Base-by-base conservation (phyloP, 1,140 invertebrate species). In the Aleiodes sp. region DNA sequence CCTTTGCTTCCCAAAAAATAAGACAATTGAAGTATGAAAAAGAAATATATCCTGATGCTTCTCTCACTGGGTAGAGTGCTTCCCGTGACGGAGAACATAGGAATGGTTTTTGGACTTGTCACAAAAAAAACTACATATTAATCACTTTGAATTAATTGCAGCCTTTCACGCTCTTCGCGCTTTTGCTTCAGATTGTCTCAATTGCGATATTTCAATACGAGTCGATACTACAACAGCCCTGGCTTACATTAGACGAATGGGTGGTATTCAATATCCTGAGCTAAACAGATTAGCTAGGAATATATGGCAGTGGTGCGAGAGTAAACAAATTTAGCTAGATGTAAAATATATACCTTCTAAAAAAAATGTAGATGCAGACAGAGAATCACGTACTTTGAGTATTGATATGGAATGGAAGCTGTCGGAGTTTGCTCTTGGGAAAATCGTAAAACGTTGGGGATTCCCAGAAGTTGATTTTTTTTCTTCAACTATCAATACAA, bases 21-120 rank as follows among this genome's bases (percentile, higher is more conserved):
- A 14, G 29, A 61, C n/a, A 65, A 35, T 29, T 68, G 10, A 59
- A 68, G 28, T 78, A 68, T 68, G 21, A 35, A 24, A 19, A 70
- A 14, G 79, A 82, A 75, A 84, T 82, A 28, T 82, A 63, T 68
- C 69, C 76, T 2, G 80, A 82, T 64, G 79, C 80, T 0, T 79
- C 76, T 0, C 31, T 26, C 14, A 75, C 76, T 3, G 80, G 80
- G 6, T 79, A 78, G 81, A 81, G 79, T 1, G 75, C 76, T 1
- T 57, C 71, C 19, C 80, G 76, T 61, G 71, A 75, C 10, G 41
- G 60, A 4, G 7, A 67, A 3, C 68, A 39, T 43, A 65, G 64
- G 0, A 68, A 73, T 52, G 82, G 78, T 0, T 52, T 26, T 26
- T 81, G 80, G 80, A 68, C 72, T 69, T 7, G 29, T 4, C 31